These are phyloP conservation scores for Acromyrmex charruanus DNA, from an alignment of 1,140 invertebrate species.

Conservation along the genomic window DNA sequence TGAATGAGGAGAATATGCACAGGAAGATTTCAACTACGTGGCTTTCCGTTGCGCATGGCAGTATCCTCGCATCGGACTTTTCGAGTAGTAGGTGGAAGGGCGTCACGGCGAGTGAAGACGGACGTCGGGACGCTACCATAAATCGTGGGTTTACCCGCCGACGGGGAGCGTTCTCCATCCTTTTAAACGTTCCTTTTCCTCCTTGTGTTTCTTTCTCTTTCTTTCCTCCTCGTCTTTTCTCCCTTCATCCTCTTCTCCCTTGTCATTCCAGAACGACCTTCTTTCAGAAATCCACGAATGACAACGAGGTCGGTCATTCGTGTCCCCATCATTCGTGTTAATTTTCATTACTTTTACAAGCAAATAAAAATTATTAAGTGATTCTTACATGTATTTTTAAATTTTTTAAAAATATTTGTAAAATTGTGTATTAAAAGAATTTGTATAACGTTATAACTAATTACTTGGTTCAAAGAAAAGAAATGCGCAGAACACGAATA, in stretches of 20 bases:
- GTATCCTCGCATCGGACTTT: conserved; percentile 79
- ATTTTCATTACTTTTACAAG: conserved; percentile 67
- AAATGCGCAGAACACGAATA: too few species aligned
- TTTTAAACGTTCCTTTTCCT: conserved; percentile 50
- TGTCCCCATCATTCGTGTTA: too few species aligned
- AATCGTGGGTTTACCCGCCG: conserved; percentile 84
- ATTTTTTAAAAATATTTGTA: too few species aligned
- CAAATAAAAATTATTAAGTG: too few species aligned
- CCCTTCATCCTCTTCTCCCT: conserved; percentile 34
- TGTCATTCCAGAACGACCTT: conserved; percentile 64
- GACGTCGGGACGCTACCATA: conserved; percentile 86
- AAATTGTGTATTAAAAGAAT: too few species aligned
- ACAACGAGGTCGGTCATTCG: conserved; percentile 23
- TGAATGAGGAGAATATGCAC: conserved; percentile 63
- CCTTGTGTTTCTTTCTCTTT: conserved; percentile 40
- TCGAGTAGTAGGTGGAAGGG: conserved; percentile 82
- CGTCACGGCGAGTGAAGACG: conserved; percentile 87
- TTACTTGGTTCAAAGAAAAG: too few species aligned
- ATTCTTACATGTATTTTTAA: too few species aligned
- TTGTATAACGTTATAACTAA: too few species aligned
- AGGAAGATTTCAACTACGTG: conserved; percentile 58
- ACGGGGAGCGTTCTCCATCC: conserved; percentile 81
- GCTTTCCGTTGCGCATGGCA: conserved; percentile 66
- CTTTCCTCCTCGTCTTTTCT: conserved; percentile 35
- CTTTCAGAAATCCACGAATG: conserved; percentile 52